A percentile compares a stretch with the other conserved stretches of the same genome.
Conservation (phyloP, 2,113 vertebrate genomes). For the Panurus biarmicus region DNA sequence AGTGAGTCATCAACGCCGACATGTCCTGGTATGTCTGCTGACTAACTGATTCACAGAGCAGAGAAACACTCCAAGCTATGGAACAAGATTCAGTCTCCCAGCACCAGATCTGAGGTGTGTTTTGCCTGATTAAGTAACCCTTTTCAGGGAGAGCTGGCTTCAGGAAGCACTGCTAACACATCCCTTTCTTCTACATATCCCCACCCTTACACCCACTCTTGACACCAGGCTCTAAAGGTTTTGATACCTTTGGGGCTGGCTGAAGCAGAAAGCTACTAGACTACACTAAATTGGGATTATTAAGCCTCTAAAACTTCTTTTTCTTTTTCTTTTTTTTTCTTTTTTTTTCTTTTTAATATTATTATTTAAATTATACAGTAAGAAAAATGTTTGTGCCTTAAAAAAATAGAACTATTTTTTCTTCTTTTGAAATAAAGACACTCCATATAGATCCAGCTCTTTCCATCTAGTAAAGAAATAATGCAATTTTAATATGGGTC, state of each 20-base stretch:
- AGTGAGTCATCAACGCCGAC: background rate
- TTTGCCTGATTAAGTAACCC: background rate
- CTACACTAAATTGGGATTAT: accelerated
- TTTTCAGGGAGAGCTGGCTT: background rate
- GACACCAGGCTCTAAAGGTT: background rate
- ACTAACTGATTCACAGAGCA: background rate
- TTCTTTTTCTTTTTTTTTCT: too few relatives aligned
- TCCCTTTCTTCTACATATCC: background rate
- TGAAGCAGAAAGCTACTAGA: background rate
- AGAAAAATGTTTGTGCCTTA: background rate
- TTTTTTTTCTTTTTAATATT: too few relatives aligned
- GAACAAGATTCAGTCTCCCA: background rate
- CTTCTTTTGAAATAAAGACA: background rate
- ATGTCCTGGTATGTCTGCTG: background rate
- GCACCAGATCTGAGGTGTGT: background rate
- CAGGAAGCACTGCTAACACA: background rate
- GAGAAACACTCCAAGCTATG: background rate
- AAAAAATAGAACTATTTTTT: background rate
- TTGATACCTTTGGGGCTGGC: background rate
- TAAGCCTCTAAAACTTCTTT: background rate
- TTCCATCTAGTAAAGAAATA: background rate
- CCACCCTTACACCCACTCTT: accelerated
- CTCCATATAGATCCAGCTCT: background rate
- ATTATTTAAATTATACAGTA: background rate
- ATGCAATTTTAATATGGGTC: background rate